These are phyloP conservation scores for Helarctos malayanus DNA, from an alignment of 2,797 vertebrate genomes.

Conservation along the genomic window DNA sequence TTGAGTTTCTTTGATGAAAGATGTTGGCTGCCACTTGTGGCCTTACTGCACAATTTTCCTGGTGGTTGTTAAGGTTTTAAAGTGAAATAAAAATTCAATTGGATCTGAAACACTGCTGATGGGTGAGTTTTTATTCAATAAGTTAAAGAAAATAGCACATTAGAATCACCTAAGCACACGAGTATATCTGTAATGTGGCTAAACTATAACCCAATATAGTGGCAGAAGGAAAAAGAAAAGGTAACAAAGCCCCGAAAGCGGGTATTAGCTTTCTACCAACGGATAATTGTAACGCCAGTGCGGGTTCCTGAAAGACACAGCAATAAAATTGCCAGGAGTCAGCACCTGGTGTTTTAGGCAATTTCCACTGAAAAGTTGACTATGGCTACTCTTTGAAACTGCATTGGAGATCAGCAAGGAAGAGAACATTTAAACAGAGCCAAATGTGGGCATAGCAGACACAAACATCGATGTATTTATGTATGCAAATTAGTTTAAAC, in stretches of 20 bases:
- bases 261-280: background rate
- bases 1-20: constrained; percentile 71
- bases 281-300: constrained; percentile 8
- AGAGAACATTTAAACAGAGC: constrained; percentile 62
- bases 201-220: constrained; percentile 34
- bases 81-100: constrained; percentile 71
- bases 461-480: constrained; percentile 67
- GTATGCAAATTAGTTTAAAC: constrained; percentile 76
- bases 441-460: constrained; percentile 59
- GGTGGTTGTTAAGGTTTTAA: constrained; percentile 66
- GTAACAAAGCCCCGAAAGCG: constrained; percentile 27
- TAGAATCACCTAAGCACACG: constrained; percentile 5
- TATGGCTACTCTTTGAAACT: constrained; percentile 43
- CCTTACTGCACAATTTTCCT: constrained; percentile 50
- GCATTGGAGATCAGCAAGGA: constrained; percentile 63
- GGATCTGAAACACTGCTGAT: constrained; percentile 52
- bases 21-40: constrained; percentile 51
- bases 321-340: constrained; percentile 10
- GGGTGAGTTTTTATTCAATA: constrained; percentile 67
- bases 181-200: constrained; percentile 9
- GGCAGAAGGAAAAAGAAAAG: background rate
- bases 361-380: background rate
- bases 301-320: background rate
- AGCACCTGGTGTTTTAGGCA: constrained; percentile 30
- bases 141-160: constrained; percentile 67